Conservation (phyloP, 2,113 vertebrate species). For the Colaptes auratus region DNA sequence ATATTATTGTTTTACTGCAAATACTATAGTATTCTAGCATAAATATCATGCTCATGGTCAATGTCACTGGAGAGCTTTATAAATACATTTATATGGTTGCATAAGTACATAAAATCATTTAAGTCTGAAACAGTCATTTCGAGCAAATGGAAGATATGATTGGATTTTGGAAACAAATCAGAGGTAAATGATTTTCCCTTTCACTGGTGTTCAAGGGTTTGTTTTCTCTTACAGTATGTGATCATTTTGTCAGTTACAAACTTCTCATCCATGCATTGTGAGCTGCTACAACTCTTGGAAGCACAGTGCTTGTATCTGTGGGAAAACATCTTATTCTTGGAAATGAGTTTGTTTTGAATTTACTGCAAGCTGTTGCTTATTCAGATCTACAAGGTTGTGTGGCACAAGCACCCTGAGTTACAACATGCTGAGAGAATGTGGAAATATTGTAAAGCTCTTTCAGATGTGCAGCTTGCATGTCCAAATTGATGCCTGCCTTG, state of each 20-base stretch:
- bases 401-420: conserved; percentile 32
- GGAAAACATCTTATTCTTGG: conserved; percentile 62
- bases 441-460: conserved; percentile 22
- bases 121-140: background rate
- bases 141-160: background rate
- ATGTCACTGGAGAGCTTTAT: background rate
- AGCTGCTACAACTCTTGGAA: conserved; percentile 30
- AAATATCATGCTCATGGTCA: background rate
- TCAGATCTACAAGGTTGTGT: conserved; percentile 43
- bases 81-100: background rate
- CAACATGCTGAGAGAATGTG: conserved; percentile 54
- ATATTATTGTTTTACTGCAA: background rate
- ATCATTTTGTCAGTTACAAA: conserved; percentile 16
- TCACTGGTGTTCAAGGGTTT: background rate
- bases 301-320: conserved; percentile 10
- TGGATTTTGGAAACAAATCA: background rate
- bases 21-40: background rate
- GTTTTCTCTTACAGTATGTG: background rate
- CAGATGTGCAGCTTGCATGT: background rate
- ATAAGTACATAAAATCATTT: background rate
- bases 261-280: background rate
- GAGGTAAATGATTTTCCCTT: background rate
- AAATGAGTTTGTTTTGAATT: conserved; percentile 61
- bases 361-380: conserved; percentile 63
- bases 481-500: background rate